Percentiles rank a stretch among this genome's conserved stretches.
These are phyloP conservation scores for Tetrapedia diversipes DNA, from an alignment of 2,888 invertebrate species.

Conservation along the genomic window DNA sequence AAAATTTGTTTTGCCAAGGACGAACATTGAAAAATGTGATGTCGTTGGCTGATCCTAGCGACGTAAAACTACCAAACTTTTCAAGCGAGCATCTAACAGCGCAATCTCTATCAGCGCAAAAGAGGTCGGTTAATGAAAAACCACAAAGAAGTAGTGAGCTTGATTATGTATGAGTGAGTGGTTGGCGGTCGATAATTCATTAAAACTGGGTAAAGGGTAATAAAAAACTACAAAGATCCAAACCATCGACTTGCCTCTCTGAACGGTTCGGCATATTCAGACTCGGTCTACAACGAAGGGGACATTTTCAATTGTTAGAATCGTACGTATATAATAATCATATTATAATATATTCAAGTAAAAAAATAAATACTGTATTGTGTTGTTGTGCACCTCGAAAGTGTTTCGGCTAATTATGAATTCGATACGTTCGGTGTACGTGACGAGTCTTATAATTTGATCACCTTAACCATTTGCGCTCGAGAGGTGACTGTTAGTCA, in stretches of 20 bases:
- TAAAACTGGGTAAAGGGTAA: conserved; percentile 71
- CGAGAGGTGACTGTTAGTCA: too few relatives aligned
- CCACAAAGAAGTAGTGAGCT: conserved; percentile 78
- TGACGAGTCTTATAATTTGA: neutral
- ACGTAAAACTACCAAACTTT: conserved; percentile 73
- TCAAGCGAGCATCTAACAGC: conserved; percentile 80
- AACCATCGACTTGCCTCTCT: conserved; percentile 83
- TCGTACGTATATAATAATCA: conserved; percentile 54
- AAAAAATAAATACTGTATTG: conserved; percentile 18
- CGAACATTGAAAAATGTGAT: conserved; percentile 65
- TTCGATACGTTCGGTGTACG: too few relatives aligned
- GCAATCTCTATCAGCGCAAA: conserved; percentile 75
- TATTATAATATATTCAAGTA: conserved; percentile 32
- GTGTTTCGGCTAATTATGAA: conserved; percentile 15
- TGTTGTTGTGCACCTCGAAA: conserved; percentile 60
- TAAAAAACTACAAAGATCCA: conserved; percentile 82
- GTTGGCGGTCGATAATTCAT: conserved; percentile 70
- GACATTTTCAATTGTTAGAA: conserved; percentile 80
- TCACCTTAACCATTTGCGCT: too few relatives aligned
- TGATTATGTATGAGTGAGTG: conserved; percentile 75
- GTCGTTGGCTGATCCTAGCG: conserved; percentile 74
- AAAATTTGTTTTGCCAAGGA: conserved; percentile 40
- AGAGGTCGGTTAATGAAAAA: conserved; percentile 78
- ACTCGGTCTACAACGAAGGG: conserved; percentile 83
- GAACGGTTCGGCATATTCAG: conserved; percentile 83